Percentiles rank a stretch among this genome's conserved stretches.
Conservation (phyloP, 1,140 invertebrate genomes). For the Myzus persicae region DNA sequence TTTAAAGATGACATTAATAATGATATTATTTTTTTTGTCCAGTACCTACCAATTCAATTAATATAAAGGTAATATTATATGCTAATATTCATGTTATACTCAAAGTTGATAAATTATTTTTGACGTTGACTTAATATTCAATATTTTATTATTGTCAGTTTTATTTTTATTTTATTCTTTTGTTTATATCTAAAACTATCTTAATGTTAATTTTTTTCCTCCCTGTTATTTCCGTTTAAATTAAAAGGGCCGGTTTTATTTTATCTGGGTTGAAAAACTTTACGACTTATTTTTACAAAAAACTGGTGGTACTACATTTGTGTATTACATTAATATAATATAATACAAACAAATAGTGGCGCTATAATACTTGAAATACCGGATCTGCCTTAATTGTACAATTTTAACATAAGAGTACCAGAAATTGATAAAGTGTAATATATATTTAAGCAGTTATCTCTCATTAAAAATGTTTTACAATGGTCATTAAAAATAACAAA, state of each 20-base stretch:
- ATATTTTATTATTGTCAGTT: no score
- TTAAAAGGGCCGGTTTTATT: conserved; percentile 14
- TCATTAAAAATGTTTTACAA: conserved; percentile 21
- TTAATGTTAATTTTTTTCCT: neutral
- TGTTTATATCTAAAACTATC: neutral
- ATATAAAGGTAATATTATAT: neutral
- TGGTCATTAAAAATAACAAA: conserved; percentile 16
- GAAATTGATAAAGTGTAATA: neutral
- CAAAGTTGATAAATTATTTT: neutral
- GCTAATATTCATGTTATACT: neutral
- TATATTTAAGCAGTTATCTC: neutral
- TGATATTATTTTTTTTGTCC: no score
- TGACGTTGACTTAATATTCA: neutral
- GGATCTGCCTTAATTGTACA: conserved; percentile 1
- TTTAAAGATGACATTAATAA: neutral
- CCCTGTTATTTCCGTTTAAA: neutral
- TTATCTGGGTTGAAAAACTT: neutral
- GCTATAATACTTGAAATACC: conserved; percentile 44
- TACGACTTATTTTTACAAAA: neutral
- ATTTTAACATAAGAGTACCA: conserved; percentile 28
- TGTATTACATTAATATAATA: neutral
- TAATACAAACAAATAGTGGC: conserved; percentile 33
- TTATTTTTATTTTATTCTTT: neutral
- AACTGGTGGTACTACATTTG: neutral
- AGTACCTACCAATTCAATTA: no score